Evolutionary conservation across 2,888 invertebrate species (phyloP), one percentile per base, ranked within the genome.

Genomic region (Drosophila emarginata): DNA sequence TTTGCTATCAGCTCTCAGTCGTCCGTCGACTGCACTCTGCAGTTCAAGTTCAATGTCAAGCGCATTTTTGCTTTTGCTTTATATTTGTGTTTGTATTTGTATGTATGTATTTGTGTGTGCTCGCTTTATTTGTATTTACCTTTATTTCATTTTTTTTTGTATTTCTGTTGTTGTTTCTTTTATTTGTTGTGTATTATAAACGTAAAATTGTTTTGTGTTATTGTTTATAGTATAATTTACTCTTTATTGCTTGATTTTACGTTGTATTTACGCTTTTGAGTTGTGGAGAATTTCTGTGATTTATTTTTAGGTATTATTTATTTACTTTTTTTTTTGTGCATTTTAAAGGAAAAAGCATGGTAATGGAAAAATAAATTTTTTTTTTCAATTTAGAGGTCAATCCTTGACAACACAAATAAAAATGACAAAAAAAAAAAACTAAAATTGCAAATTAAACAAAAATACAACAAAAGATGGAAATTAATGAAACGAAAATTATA

Each of bases 21-120:
- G 73, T 65, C 67, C 69, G 70, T 67, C 76, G 78, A 74, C 78
- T 86, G 84, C 77, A 80, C 72, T 60, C 60, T 85, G 82, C 88
- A 89, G 89, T 89, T 89, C 89, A 89, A 89, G 89, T 89, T 90
- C 89, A 89, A 89, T 89, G 89, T 87, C 89, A 90, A 88, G 88
- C 85, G 88, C 80, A 88, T 77, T 83, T 50, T 74, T 57, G 79
- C 64, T 78, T 64, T 64, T 64, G 51, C 69, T 73, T 57, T 60
- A 65, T 39, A 21, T 53, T 36, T 64, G 15, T 58, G 45, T 62
- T 40, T 58, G 36, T 59, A 18, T 51, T 11, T 51, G 12, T 39
- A 51, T 53, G n/a, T 61, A 59, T 32, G 18, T 63, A 21, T 28
- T 12, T 56, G 12, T 57, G 26, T 28, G 18, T 56, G n/a, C 51